Evolutionary conservation across 2,888 invertebrate genomes (phyloP).

Genomic region (Andrena flavipes): DNA sequence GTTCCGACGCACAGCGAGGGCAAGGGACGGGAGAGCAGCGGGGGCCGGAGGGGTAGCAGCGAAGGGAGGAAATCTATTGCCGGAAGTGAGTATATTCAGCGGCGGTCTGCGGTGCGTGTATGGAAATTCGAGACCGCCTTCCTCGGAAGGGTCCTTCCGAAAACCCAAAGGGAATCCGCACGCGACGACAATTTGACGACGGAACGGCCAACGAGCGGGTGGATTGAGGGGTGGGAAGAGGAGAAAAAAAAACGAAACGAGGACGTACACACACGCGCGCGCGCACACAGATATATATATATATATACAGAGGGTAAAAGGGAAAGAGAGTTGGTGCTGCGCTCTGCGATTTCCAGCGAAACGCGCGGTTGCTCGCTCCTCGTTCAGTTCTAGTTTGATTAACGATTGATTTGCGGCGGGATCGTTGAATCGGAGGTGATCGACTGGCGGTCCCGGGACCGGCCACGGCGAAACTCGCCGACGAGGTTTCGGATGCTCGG

Average conservation of each 20-base stretch:
- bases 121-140: slow-evolving; percentile 81
- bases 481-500: not conserved
- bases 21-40: slow-evolving; percentile 52
- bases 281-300: too few relatives aligned
- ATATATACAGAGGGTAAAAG: not conserved
- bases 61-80: slow-evolving; percentile 83
- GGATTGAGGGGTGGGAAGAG: slow-evolving; percentile 18
- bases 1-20: slow-evolving; percentile 51
- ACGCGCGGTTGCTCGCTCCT: slow-evolving; percentile 33
- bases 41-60: slow-evolving; percentile 53
- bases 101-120: slow-evolving; percentile 79
- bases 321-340: slow-evolving; percentile 39
- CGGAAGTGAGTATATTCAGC: slow-evolving; percentile 83
- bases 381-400: slow-evolving; percentile 49
- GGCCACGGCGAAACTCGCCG: not conserved
- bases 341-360: slow-evolving; percentile 57
- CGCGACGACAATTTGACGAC: slow-evolving; percentile 78
- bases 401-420: slow-evolving; percentile 61
- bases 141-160: slow-evolving; percentile 68
- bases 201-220: slow-evolving; percentile 10
- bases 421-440: slow-evolving; percentile 34
- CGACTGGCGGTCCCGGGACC: slow-evolving; percentile 13
- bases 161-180: slow-evolving; percentile 74
- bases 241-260: slow-evolving; percentile 40
- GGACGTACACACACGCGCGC: slow-evolving; percentile 1